A percentile compares a stretch with the other conserved stretches of the same genome.
Evolutionary conservation across 2,888 invertebrate species (phyloP).

Genomic region (Cyclophora punctaria): DNA sequence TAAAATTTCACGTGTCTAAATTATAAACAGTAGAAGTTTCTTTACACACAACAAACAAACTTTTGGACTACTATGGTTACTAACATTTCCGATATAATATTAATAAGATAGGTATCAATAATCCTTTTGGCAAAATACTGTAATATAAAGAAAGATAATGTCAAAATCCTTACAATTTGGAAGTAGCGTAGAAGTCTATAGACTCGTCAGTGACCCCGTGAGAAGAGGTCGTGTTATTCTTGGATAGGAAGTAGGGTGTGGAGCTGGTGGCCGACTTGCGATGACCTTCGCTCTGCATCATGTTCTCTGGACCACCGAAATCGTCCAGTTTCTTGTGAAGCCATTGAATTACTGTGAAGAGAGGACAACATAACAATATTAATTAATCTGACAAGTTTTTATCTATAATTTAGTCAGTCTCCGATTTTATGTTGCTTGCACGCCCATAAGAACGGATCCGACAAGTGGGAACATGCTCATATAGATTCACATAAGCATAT

Average conservation of each 20-base stretch:
- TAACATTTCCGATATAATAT: too few relatives aligned
- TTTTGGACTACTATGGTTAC: too few relatives aligned
- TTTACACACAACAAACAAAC: too few relatives aligned
- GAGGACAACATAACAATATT: slow-evolving; percentile 8
- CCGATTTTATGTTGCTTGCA: not conserved
- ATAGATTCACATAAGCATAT: too few relatives aligned
- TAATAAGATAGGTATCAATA: too few relatives aligned
- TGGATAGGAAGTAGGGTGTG: slow-evolving; percentile 51
- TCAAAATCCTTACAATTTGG: slow-evolving; percentile 46
- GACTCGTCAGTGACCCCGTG: slow-evolving; percentile 53
- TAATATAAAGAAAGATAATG: not conserved
- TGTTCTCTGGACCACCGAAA: slow-evolving; percentile 25
- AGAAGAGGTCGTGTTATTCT: slow-evolving; percentile 35
- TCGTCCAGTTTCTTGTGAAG: slow-evolving; percentile 66
- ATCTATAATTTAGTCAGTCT: not conserved
- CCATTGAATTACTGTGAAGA: slow-evolving; percentile 62
- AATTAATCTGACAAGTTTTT: not conserved
- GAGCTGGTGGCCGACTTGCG: slow-evolving; percentile 38
- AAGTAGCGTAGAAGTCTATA: slow-evolving; percentile 61
- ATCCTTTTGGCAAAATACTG: too few relatives aligned
- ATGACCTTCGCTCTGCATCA: slow-evolving; percentile 24
- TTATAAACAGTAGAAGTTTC: too few relatives aligned
- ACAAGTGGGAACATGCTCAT: too few relatives aligned
- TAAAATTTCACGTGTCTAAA: too few relatives aligned
- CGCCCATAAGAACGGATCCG: too few relatives aligned